Evolutionary conservation across 92 coral and sea anemone species (phyloP), one percentile per base, ranked within the genome.

Genomic region (Palythoa caribaeorum): DNA sequence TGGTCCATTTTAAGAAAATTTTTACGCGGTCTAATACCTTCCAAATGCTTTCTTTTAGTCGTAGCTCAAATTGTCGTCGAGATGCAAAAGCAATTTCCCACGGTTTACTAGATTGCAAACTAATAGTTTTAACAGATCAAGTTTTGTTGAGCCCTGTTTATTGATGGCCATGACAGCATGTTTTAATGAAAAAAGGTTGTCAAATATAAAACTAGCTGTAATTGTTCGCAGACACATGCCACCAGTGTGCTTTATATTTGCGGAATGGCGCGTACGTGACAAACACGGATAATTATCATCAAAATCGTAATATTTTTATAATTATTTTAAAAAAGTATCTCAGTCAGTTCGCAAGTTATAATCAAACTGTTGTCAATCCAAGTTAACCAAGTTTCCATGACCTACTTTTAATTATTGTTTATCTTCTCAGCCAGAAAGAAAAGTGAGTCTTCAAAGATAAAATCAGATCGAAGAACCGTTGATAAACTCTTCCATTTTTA

Each of bases 81-180:
- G 5, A 4, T 44, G 1, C 50, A 44, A 44, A 44, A 44, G 50
- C 6, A 5, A 44, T 44, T 81, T 81, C 86, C 76, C 86, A 81
- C 86, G 86, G 86, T 57, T 57, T 15, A 21, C 19, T 57, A 8
- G 38, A 40, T 14, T 38, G 16, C 48, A 1, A 10, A 54, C 40
- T 81, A 81, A 81, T 81, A 50, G 48, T 13, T 81, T 81, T 50
- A 81, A 65, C 86, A 81, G 86, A n/a, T 81, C 86, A 48, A 3
- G 86, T 65, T 81, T 66, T 20, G 44, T 12, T 53, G 83, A 53
- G 15, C 28, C 21, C 3, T 16, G 53, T 14, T 36, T 77, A 35
- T 53, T 77, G 48, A 53, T 28, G 47, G 17, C 14, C 63, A 11
- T 77, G 66, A 53, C 69, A 77, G 68, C 38, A 12, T 2, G 63